A percentile compares a stretch with the other conserved stretches of the same genome.
Evolutionary conservation across 2,797 vertebrate genomes (phyloP).

Genomic region (Danio choprae): DNA sequence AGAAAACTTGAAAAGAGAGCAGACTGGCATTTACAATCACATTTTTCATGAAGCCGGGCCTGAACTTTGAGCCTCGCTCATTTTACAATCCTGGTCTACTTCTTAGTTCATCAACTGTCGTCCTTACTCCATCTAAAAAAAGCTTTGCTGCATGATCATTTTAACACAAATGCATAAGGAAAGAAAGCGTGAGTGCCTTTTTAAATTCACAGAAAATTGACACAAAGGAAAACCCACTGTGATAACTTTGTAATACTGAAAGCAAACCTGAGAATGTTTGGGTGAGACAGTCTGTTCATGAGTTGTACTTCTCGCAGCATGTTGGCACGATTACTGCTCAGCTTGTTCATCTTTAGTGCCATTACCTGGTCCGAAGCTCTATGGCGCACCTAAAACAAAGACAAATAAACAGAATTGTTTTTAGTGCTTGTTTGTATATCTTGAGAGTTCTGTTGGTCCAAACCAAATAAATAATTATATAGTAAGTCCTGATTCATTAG

Average conservation of each 20-base stretch:
- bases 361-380: constrained; percentile 93
- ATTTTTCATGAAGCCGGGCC: no score
- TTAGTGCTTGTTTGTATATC: background rate
- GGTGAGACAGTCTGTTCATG: constrained; percentile 96
- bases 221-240: constrained; percentile 2
- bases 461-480: no score
- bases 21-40: background rate
- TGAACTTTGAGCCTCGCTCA: background rate
- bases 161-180: background rate
- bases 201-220: constrained; percentile 16
- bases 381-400: constrained; percentile 86
- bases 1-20: background rate
- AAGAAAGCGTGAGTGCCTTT: background rate
- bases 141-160: background rate
- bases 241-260: background rate
- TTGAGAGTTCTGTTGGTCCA: no score
- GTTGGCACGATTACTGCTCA: constrained; percentile 96
- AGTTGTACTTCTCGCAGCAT: constrained; percentile 97
- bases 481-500: no score
- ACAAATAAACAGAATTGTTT: background rate
- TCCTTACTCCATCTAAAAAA: background rate
- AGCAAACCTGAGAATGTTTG: constrained; percentile 87
- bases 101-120: background rate
- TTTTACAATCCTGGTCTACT: background rate
- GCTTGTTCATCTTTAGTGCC: constrained; percentile 98